Base-by-base conservation (phyloP, 1,140 invertebrate species). In the Drosophila nannoptera region DNA sequence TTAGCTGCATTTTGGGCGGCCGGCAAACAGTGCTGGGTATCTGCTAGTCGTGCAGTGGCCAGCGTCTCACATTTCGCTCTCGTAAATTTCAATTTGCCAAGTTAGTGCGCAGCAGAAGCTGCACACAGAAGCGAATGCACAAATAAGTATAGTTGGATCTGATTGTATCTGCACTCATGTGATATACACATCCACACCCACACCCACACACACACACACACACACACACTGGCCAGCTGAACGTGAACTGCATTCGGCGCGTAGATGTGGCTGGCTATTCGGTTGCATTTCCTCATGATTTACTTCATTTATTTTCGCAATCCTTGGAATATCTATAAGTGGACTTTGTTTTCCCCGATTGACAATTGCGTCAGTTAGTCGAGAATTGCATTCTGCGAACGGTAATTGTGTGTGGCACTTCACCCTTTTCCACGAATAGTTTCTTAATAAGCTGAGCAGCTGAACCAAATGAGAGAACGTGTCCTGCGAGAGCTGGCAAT, bases 11-110 rank as follows among this genome's bases (percentile, higher is more conserved):
- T 22, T 22, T 22, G 22, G 22, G 22, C 22, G 22, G 1, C 22
- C 3, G 22, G 22, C 22, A 22, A 22, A 22, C 22, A 22, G 29
- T 40, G 29, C 16, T 11, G 52, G 52, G 22, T 50, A 61, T 61
- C 35, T 61, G 7, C 9, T 43, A 40, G 16, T 52, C 40, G n/a
- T 12, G n/a, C 12, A 43, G 7, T 43, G 22, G 22, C 22, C 5
- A 43, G 68, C 52, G 50, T 50, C 50, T 22, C 29, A 11, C 33
- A 36, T 63, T 50, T 55, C 38, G 9, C 62, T 67, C 69, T 81
- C 70, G 74, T 74, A 77, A 82, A 77, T 77, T 69, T 74, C 60
- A 68, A 82, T 81, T 81, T 73, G 69, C 61, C 67, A 74, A 58
- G 14, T 61, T 43, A 83, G 55, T 48, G 50, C 66, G 69, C 64